Conservation (phyloP, 2,888 invertebrate genomes). For the Eristalinus aeneus region DNA sequence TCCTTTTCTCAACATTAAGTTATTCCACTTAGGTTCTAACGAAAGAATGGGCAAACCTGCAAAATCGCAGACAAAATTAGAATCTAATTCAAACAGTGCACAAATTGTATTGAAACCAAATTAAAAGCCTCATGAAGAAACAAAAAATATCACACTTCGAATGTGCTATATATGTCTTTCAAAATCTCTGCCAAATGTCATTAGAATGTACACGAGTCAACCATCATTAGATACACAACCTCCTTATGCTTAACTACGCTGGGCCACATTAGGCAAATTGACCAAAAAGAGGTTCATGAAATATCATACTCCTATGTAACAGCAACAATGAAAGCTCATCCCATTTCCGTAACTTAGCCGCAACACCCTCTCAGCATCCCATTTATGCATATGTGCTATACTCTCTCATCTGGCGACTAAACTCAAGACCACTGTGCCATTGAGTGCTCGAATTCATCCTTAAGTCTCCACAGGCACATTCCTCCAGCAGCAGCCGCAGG, state of each 20-base stretch:
- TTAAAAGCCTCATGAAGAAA: too few relatives aligned
- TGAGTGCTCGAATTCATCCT: constrained; percentile 1
- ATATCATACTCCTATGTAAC: background rate
- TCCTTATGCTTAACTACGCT: background rate
- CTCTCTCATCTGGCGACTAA: background rate
- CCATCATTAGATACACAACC: background rate
- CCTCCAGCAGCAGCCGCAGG: constrained; percentile 19
- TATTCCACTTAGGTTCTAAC: too few relatives aligned
- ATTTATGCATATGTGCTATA: background rate
- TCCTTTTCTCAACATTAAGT: too few relatives aligned
- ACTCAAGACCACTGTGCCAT: constrained; percentile 21
- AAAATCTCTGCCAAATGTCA: background rate
- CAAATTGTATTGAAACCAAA: background rate
- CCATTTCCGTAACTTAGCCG: constrained; percentile 27
- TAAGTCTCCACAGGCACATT: background rate
- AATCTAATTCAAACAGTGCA: too few relatives aligned
- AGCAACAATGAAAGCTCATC: constrained; percentile 39
- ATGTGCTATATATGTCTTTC: too few relatives aligned
- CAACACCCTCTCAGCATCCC: constrained; percentile 4
- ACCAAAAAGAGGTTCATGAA: constrained; percentile 4
- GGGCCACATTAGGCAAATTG: constrained; percentile 4
- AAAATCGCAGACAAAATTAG: too few relatives aligned
- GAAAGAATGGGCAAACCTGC: too few relatives aligned
- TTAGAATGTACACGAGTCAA: background rate
- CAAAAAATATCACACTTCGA: too few relatives aligned